Conservation (phyloP, 2,888 invertebrate genomes). For the Dryococelus australis region DNA sequence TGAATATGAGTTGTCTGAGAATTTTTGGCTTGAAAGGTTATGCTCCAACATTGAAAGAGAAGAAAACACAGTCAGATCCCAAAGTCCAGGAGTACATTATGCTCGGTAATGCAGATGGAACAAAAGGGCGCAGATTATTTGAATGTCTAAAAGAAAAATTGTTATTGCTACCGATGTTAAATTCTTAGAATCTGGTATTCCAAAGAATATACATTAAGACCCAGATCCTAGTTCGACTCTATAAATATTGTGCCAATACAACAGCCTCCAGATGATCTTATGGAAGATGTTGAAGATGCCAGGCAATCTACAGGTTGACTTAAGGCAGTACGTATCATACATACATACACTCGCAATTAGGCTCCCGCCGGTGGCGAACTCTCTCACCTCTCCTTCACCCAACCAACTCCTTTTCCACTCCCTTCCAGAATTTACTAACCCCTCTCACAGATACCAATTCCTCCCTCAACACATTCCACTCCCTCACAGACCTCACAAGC, state of each 20-base stretch:
- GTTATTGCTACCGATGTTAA: slow-evolving; percentile 37
- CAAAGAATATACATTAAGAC: neutral
- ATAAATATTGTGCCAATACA: neutral
- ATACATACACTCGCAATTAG: too few relatives aligned
- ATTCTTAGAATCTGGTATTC: slow-evolving; percentile 38
- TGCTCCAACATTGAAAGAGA: slow-evolving; percentile 53
- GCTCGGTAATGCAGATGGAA: slow-evolving; percentile 54
- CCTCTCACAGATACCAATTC: too few relatives aligned
- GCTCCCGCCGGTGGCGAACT: too few relatives aligned
- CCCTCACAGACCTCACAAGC: too few relatives aligned
- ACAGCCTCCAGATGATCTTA: too few relatives aligned
- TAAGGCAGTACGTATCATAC: too few relatives aligned
- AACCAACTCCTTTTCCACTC: too few relatives aligned
- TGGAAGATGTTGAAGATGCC: neutral
- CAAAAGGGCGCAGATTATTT: slow-evolving; percentile 35
- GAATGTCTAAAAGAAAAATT: slow-evolving; percentile 38
- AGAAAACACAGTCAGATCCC: slow-evolving; percentile 53
- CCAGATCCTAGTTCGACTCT: neutral
- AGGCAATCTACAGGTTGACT: neutral
- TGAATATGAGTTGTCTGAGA: slow-evolving; percentile 51
- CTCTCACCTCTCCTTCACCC: too few relatives aligned
- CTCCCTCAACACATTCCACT: too few relatives aligned
- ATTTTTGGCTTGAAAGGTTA: slow-evolving; percentile 55
- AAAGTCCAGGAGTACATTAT: slow-evolving; percentile 53
- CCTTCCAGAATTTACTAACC: too few relatives aligned